Evolutionary conservation across 2,888 invertebrate species (phyloP), one percentile per base, ranked within the genome.

Genomic region (Mesoligia furuncula): DNA sequence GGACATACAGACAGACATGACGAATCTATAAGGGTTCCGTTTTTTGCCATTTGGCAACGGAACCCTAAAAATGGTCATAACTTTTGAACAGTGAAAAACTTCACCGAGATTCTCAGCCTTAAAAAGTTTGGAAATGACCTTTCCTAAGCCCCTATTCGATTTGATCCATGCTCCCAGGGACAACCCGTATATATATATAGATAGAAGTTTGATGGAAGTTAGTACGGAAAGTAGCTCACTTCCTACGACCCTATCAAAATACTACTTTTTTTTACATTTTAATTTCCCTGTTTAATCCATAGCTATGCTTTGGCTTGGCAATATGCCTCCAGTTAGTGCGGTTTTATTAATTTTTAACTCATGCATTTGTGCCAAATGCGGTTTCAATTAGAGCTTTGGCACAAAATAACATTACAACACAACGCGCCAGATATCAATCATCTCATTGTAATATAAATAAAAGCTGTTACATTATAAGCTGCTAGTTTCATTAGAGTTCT

Each of bases 361-460:
- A 3, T 15, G 65, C 1, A 20, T 65, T 71, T 74, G 76, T 83
- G 83, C 80, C 84, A 84, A 83, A 68, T 76, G 73, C 65, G 79
- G 84, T 74, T 83, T 76, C 68, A 80, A 80, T 83, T 83, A 69
- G 27, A 68, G 1, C 5, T 65, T 74, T 83, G 76, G 76, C 73
- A 72, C 64, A 62, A 67, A 64, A 71, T 31, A 69, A 27, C 1
- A 48, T 45, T 45, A 45, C 5, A 3, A 6, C 31, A 15, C 27
- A 65, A 31, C 15, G 11, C 15, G 9, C 39, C 27, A 51, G 13
- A n/a, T 57, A 64, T 57, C 27, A 42, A 42, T 77, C 5, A 42
- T 17, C 31, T 39, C 11, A 24, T 39, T 48, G 42, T 67, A 67
- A n/a, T 51, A 45, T 17, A n/a, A 54, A 54, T 76, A 54, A 13